Evolutionary conservation across 2,797 vertebrate species (phyloP).

Genomic region (Clamator glandarius): DNA sequence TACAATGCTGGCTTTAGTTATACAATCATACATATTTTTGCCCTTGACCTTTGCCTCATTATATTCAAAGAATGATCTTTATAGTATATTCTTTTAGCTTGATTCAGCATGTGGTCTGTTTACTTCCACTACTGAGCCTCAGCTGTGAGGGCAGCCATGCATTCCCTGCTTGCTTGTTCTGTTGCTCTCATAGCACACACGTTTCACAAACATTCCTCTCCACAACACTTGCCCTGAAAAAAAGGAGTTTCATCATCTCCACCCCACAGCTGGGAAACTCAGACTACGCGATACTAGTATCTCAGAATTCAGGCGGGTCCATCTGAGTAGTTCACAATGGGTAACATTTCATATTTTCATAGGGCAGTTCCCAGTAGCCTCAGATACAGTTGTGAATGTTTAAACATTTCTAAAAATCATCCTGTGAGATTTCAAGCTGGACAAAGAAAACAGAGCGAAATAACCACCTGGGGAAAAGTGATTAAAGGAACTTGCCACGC

Average conservation of each 20-base stretch:
- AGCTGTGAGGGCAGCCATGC: neutral
- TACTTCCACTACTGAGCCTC: neutral
- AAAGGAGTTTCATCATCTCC: neutral
- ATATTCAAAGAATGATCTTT: neutral
- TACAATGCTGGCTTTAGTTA: neutral
- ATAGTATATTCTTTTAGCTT: neutral
- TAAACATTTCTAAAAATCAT: neutral
- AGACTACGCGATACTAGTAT: neutral
- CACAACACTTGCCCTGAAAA: neutral
- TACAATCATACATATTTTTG: neutral
- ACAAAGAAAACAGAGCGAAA: neutral
- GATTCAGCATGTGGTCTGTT: neutral
- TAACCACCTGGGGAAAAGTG: neutral
- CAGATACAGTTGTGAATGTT: neutral
- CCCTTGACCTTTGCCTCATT: neutral
- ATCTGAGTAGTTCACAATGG: neutral
- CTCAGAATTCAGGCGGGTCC: neutral
- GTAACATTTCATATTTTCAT: slow-evolving; percentile 19
- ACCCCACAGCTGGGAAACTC: neutral
- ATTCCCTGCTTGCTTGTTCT: neutral
- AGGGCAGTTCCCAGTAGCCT: slow-evolving; percentile 22
- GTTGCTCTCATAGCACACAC: neutral
- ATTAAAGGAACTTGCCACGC: slow-evolving; percentile 9
- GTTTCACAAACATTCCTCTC: neutral
- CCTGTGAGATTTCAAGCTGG: neutral